Evolutionary conservation across 2,797 vertebrate genomes (phyloP), one percentile per base, ranked within the genome.

Genomic region (Synanceia verrucosa): DNA sequence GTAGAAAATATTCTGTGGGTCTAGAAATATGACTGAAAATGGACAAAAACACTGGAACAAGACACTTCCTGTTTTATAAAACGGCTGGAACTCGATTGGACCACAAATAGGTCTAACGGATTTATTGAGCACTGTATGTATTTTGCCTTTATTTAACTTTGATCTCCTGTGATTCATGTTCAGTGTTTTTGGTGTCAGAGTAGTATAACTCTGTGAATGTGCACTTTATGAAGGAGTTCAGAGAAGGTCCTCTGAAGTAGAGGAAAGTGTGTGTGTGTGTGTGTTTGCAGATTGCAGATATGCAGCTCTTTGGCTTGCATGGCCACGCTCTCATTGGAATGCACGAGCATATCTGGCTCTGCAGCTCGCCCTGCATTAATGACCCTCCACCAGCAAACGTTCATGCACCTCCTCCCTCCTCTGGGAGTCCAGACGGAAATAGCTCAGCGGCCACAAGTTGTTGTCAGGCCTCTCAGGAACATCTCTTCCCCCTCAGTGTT

Each of bases 321-420:
- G 26, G 69, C 51, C 73, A 63, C 63, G 10, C 64, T 76, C 84
- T 87, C 79, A 80, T 79, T 69, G 72, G 67, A 72, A 83, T 81
- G 79, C 74, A 14, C 79, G 65, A 51, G 8, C 72, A 70, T 68
- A 64, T 83, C 76, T 62, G 6, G 0, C 46, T 69, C 70, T 59
- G 62, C 70, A 65, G 53, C 57, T 74, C 26, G 14, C 33, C n/a
- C 52, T 52, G 75, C 64, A 79, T 83, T 41, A 41, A 41, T 41
- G 9, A 41, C 39, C 39, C 39, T 18, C 16, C 37, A 4, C 37
- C 37, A 14, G 6, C 16, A 31, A 4, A n/a, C 24, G 29, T 12
- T 34, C 55, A 51, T 23, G 10, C 65, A 61, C 41, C 24, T 59
- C 52, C 71, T 64, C 61, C 24, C 26, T 72, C 65, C 67, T 59